Evolutionary conservation across 2,797 vertebrate genomes (phyloP), one percentile per base, ranked within the genome.

Genomic region (Lithobates sylvaticus): DNA sequence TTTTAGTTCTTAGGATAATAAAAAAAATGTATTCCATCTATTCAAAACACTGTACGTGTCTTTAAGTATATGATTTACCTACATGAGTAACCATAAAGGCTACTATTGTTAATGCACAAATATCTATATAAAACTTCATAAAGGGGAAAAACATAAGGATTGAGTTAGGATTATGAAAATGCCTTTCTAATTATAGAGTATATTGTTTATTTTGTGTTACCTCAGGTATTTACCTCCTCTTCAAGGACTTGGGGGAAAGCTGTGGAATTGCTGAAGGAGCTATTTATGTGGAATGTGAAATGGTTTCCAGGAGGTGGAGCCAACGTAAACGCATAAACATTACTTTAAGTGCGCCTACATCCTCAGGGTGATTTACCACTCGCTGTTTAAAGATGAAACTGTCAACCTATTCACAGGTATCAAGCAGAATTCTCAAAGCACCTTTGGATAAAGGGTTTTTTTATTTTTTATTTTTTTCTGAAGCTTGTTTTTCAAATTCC

Each of bases 321-420:
- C 50, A 44, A 34, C 26, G 32, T 78, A 65, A 78, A 72, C 64
- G 29, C 39, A 78, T 78, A 84, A 78, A 61, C 54, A 69, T 70
- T 47, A 36, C 76, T 78, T 78, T 61, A 78, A 78, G 47, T 18
- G 47, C 3, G 34, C 75, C 83, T 47, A 72, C 83, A 78, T 78
- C 76, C 69, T 78, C 69, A 61, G 70, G 13, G 36, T 78, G 54
- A 77, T 78, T 78, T 78, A 29, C 83, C 50, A 44, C 36, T 64
- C 12, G 21, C 68, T 67, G 67, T 39, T 39, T 78, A 42, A 61
- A 78, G 68, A 84, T 69, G n/a, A 78, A 78, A 78, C 75, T 78
- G 75, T 61, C 74, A 84, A 34, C 65, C 74, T 70, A 78, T 78
- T 84, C 68, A 84, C 50, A 73, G 65, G 64, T 73, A 72, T 73